Conservation (phyloP, 2,797 vertebrate species). For the Lepilemur ruficaudatus region DNA sequence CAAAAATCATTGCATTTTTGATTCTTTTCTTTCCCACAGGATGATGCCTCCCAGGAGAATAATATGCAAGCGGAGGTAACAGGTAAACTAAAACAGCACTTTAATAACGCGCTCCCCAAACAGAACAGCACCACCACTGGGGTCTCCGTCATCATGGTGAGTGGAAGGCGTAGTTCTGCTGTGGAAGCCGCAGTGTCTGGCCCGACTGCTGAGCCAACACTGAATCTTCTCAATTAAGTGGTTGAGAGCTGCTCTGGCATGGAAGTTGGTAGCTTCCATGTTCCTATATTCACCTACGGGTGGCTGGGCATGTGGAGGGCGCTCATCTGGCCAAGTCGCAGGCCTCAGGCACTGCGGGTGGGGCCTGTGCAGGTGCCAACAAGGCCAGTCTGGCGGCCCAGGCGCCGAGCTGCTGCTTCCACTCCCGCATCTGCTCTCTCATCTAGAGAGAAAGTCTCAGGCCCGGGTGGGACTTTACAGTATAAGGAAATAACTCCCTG, state of each 20-base stretch:
- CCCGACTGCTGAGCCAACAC: background rate
- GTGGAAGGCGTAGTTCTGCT: constrained; percentile 36
- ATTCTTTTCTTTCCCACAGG: constrained; percentile 82
- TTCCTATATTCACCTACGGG: background rate
- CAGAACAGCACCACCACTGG: constrained; percentile 91
- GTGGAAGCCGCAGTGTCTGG: background rate
- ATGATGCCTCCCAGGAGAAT: constrained; percentile 91
- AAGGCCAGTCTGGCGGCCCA: background rate
- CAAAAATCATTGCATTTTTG: background rate
- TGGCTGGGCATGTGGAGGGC: background rate
- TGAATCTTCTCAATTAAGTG: background rate
- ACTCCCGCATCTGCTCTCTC: background rate
- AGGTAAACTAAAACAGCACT: constrained; percentile 98
- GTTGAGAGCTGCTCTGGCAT: background rate
- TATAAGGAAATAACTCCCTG: background rate
- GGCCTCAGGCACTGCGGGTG: background rate
- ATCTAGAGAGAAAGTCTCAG: background rate
- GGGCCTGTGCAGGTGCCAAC: background rate
- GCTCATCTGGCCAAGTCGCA: rapidly evolving
- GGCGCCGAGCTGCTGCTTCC: background rate
- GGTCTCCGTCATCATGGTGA: constrained; percentile 97
- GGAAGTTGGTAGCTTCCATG: background rate
- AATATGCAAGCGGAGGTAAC: constrained; percentile 97
- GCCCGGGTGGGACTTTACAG: background rate
- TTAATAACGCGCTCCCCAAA: constrained; percentile 92